A percentile compares a stretch with the other conserved stretches of the same genome.
phyloP scores from a whole-genome alignment of 2,113 vertebrate species.

The Lycocorax pyrrhopterus region DNA sequence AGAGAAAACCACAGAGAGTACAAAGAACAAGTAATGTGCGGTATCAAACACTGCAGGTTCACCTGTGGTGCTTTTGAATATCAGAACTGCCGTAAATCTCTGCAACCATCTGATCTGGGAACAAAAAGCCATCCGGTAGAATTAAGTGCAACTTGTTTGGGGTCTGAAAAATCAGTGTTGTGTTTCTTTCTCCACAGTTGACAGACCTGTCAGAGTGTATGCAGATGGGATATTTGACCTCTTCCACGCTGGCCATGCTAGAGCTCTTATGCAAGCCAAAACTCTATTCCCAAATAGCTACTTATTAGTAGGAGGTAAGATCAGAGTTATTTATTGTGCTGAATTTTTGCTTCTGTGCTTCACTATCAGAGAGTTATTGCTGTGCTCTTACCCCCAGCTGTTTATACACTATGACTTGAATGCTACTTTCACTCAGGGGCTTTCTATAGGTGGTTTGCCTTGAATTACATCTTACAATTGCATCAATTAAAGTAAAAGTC shows the following conservation, averaged over 20 bases:
- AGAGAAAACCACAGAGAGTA: background rate
- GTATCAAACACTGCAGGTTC: background rate
- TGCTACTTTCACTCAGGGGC: background rate
- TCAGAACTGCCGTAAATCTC: background rate
- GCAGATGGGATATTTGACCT: conserved; percentile 99
- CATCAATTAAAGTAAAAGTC: conserved; percentile 63
- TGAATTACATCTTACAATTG: conserved; percentile 27
- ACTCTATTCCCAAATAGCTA: conserved; percentile 97
- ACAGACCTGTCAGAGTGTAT: conserved; percentile 95
- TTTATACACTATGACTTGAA: conserved; percentile 2
- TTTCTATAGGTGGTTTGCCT: conserved; percentile 37
- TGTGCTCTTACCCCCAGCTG: background rate
- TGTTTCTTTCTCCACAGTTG: conserved; percentile 78
- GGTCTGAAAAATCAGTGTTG: conserved; percentile 9
- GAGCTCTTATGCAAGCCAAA: conserved; percentile 99
- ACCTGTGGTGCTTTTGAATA: background rate
- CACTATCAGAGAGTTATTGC: background rate
- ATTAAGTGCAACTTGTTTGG: background rate
- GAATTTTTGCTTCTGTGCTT: conserved; percentile 10
- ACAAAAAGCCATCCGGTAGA: background rate
- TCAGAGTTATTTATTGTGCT: conserved; percentile 16
- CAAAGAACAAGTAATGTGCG: background rate
- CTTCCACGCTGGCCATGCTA: conserved; percentile 96
- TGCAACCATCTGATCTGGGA: background rate
- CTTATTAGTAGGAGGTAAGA: conserved; percentile 96